These are phyloP conservation scores for Zele albiditarsus DNA, from an alignment of 2,888 invertebrate species.

Conservation along the genomic window DNA sequence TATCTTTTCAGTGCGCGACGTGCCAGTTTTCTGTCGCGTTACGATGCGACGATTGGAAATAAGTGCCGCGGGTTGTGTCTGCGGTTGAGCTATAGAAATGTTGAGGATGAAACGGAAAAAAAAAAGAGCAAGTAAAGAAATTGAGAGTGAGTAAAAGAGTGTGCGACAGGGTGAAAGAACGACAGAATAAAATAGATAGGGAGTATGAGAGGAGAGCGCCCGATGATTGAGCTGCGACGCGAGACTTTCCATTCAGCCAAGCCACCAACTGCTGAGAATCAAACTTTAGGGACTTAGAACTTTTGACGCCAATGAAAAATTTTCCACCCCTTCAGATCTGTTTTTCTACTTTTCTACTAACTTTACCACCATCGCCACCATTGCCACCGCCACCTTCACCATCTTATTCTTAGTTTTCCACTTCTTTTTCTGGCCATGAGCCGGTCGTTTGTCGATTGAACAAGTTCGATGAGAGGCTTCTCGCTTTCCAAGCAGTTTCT, in stretches of 20 bases:
- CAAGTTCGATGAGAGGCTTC: background rate
- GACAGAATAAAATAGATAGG: too few relatives aligned
- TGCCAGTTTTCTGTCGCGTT: constrained; percentile 19
- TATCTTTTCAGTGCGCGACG: background rate
- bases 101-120: background rate
- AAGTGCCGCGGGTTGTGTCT: constrained; percentile 32
- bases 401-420: constrained; percentile 34
- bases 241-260: constrained; percentile 59
- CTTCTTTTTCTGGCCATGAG: constrained; percentile 45
- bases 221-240: constrained; percentile 36
- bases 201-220: constrained; percentile 30
- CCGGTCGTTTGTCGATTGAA: constrained; percentile 31
- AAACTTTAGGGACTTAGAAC: constrained; percentile 63
- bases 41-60: constrained; percentile 31
- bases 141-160: constrained; percentile 41
- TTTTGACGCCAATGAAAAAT: constrained; percentile 62
- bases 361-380: constrained; percentile 23
- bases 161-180: too few relatives aligned
- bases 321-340: constrained; percentile 50
- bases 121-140: background rate
- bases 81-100: constrained; percentile 9
- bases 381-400: constrained; percentile 32
- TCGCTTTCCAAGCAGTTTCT: background rate
- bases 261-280: constrained; percentile 57
- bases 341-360: constrained; percentile 51